Base-by-base conservation (phyloP, 2,113 vertebrate species). In the Channa maculata region DNA sequence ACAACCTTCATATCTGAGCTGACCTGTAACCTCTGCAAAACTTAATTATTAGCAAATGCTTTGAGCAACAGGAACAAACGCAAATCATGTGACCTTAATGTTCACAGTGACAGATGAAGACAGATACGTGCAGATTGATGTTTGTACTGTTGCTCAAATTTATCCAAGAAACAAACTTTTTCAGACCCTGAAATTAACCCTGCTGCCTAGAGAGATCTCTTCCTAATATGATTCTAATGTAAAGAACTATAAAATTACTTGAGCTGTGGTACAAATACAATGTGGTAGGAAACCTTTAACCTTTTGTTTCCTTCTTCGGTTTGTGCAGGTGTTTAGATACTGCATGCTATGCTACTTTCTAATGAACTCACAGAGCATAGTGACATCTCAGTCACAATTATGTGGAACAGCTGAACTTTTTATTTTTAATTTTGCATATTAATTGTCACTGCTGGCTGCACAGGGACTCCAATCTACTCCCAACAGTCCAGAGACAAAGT, bases 381-480 rank as follows among this genome's bases (percentile, higher is more conserved):
- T 9, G 46, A 49, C 52, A 45, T 65, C 52, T 74, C 36, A 48
- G 34, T 50, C 34, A 64, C 10, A 34, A 61, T 72, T 59, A 59
- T 51, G 44, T 63, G 45, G 24, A 70, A 33, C 2, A 12, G 54
- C 55, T 24, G 7, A 53, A 80, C 59, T 59, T 3, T 34, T 5
- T 36, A 41, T 72, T 59, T 75, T 62, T 65, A 69, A 51, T 52
- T 60, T 14, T 24, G 24, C 24, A 13, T 1, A 57, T 50, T 66
- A 72, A 84, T 82, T 62, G 80, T 43, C 50, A 45, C n/a, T 57
- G 58, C 6, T 0, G 37, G n/a, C 43, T 38, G 55, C 24, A n/a
- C 5, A 24, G 8, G 10, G 52, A 4, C n/a, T 60, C 24, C 46
- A 65, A 33, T 15, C 53, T 46, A 24, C 12, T 34, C 60, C 14